Evolutionary conservation across 30 jellyfish, hydroid and myxozoan species (phyloP).

Genomic region (Chironex yamaguchii): DNA sequence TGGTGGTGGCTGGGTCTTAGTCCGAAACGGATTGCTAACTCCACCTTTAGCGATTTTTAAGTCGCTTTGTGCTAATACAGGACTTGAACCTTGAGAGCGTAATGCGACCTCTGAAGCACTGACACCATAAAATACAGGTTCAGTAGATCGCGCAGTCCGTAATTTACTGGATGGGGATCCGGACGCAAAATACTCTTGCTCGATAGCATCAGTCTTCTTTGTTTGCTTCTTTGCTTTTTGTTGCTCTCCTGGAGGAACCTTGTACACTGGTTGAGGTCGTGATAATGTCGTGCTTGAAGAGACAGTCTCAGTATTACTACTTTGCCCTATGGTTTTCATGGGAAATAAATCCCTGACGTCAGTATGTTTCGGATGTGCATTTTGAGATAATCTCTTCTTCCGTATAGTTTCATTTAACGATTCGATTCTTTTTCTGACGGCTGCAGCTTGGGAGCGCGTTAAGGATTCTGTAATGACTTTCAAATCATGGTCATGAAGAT

Average conservation of each 20-base stretch:
- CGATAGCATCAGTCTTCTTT: not conserved
- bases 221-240: too few relatives aligned
- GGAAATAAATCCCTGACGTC: slow-evolving; percentile 78
- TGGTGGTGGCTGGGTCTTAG: slow-evolving; percentile 28
- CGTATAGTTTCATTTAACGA: slow-evolving; percentile 86
- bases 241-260: not conserved
- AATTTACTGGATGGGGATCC: not conserved
- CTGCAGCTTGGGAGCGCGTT: slow-evolving; percentile 93
- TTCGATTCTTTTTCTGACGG: slow-evolving; percentile 88
- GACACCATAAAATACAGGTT: not conserved
- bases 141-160: not conserved
- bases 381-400: slow-evolving; percentile 52
- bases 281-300: not conserved
- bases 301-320: not conserved
- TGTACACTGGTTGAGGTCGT: not conserved
- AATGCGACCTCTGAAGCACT: not conserved
- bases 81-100: not conserved
- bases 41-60: not conserved
- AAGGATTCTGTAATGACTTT: slow-evolving; percentile 81
- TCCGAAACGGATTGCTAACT: not conserved
- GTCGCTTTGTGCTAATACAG: not conserved
- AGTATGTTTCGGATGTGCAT: slow-evolving; percentile 30
- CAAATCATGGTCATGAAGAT: slow-evolving; percentile 78
- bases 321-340: slow-evolving; percentile 31
- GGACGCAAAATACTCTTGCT: not conserved